Percentiles rank a stretch among this genome's conserved stretches.
Evolutionary conservation across 2,888 invertebrate species (phyloP).

Genomic region (Eudemis profundana): DNA sequence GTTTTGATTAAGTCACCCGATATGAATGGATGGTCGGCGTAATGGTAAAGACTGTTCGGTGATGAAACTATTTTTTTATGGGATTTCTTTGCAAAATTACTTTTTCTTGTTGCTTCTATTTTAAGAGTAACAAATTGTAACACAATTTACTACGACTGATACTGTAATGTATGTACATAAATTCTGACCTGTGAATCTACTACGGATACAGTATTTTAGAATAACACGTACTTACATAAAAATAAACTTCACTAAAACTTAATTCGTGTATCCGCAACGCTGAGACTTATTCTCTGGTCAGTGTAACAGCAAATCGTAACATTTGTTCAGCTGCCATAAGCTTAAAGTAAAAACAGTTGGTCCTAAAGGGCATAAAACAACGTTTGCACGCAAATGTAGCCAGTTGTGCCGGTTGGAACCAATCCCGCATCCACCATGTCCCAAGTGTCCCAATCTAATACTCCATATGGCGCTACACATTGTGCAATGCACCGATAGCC

Average conservation of each 20-base stretch:
- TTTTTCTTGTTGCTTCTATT: constrained; percentile 12
- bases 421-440: constrained; percentile 72
- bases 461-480: constrained; percentile 82
- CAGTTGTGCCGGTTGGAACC: constrained; percentile 78
- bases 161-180: too few relatives aligned
- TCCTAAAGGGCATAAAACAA: constrained; percentile 54
- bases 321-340: constrained; percentile 31
- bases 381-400: constrained; percentile 69
- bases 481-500: constrained; percentile 72
- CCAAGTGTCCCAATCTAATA: constrained; percentile 81
- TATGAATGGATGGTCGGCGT: constrained; percentile 74
- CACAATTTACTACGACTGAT: too few relatives aligned
- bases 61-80: constrained; percentile 62
- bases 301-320: constrained; percentile 9
- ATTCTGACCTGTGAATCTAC: too few relatives aligned
- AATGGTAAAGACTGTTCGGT: constrained; percentile 62
- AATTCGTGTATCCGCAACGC: not conserved
- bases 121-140: not conserved
- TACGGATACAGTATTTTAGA: too few relatives aligned
- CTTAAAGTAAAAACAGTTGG: constrained; percentile 40
- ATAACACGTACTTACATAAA: not conserved
- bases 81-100: constrained; percentile 45
- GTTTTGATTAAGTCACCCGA: constrained; percentile 79
- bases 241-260: not conserved
- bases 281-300: constrained; percentile 20